Percentiles rank a stretch among this genome's conserved stretches.
phyloP scores from a whole-genome alignment of 2,888 invertebrate genomes.

The Drosophila melanosoma region DNA sequence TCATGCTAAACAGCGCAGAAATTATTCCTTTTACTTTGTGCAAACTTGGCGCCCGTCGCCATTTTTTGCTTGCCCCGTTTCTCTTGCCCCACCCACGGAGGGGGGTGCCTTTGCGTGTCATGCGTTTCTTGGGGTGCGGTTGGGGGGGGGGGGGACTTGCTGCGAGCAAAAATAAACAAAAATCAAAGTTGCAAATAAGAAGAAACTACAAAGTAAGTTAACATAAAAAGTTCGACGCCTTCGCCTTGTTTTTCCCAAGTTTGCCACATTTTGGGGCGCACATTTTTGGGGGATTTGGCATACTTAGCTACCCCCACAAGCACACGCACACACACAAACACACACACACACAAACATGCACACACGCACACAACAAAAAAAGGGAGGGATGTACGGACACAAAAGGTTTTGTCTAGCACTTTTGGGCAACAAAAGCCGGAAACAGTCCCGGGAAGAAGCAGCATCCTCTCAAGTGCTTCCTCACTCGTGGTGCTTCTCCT shows the following conservation, averaged over 20 bases:
- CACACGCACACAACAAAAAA: background rate
- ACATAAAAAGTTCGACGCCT: constrained; percentile 80
- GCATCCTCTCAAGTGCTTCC: constrained; percentile 77
- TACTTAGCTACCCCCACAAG: constrained; percentile 58
- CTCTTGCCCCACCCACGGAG: background rate
- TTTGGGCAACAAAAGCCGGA: constrained; percentile 77
- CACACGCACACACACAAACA: background rate
- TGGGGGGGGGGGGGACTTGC: constrained; percentile 54
- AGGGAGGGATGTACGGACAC: constrained; percentile 37
- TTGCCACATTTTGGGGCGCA: constrained; percentile 38
- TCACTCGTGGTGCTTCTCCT: constrained; percentile 50
- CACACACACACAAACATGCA: constrained; percentile 1
- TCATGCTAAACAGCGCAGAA: constrained; percentile 55
- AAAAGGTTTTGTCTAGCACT: constrained; percentile 79
- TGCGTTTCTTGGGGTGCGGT: constrained; percentile 33
- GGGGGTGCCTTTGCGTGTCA: constrained; percentile 23
- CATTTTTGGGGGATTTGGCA: constrained; percentile 39
- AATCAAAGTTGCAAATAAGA: constrained; percentile 84
- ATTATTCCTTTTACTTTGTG: constrained; percentile 63
- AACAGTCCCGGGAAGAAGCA: constrained; percentile 56
- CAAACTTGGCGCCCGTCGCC: constrained; percentile 67
- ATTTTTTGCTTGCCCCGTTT: constrained; percentile 58
- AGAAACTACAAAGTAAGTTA: constrained; percentile 82
- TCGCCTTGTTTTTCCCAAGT: constrained; percentile 76
- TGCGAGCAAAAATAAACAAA: constrained; percentile 84